Percentiles rank a stretch among this genome's conserved stretches.
These are phyloP conservation scores for Drosophila kohkoa DNA, from an alignment of 1,140 invertebrate species.

Conservation along the genomic window DNA sequence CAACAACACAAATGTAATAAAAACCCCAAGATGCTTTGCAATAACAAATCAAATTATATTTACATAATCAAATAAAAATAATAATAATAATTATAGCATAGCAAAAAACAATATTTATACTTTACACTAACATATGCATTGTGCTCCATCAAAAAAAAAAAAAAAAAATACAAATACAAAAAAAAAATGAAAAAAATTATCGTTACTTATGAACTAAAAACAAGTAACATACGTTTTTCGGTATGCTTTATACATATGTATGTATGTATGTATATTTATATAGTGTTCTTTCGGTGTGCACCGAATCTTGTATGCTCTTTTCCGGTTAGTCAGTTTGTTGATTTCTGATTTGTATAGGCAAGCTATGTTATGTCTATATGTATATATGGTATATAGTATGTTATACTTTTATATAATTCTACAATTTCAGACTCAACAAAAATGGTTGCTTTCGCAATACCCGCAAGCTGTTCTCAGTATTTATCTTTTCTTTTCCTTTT, in stretches of 20 bases:
- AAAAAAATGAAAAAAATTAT: neutral
- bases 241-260: neutral
- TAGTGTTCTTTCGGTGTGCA: slow-evolving; percentile 26
- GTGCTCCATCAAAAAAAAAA: neutral
- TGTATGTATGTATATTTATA: slow-evolving; percentile 7
- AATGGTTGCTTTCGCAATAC: neutral
- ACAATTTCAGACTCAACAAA: slow-evolving; percentile 36
- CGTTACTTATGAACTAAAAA: slow-evolving; percentile 15
- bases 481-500: too few relatives aligned
- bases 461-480: neutral
- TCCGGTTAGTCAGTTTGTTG: slow-evolving; percentile 24
- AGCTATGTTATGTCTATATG: slow-evolving; percentile 9
- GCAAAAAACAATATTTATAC: slow-evolving; percentile 18
- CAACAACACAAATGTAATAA: slow-evolving; percentile 55
- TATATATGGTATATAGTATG: slow-evolving; percentile 4
- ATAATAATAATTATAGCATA: slow-evolving; percentile 42
- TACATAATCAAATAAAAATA: slow-evolving; percentile 72
- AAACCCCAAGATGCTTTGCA: slow-evolving; percentile 58
- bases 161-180: neutral
- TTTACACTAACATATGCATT: slow-evolving; percentile 13
- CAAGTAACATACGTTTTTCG: slow-evolving; percentile 9
- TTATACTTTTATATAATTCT: neutral
- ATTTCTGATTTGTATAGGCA: slow-evolving; percentile 21
- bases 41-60: slow-evolving; percentile 80
- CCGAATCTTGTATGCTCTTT: slow-evolving; percentile 48